These are phyloP conservation scores for Plotosus lineatus DNA, from an alignment of 2,113 vertebrate species.

Conservation along the genomic window DNA sequence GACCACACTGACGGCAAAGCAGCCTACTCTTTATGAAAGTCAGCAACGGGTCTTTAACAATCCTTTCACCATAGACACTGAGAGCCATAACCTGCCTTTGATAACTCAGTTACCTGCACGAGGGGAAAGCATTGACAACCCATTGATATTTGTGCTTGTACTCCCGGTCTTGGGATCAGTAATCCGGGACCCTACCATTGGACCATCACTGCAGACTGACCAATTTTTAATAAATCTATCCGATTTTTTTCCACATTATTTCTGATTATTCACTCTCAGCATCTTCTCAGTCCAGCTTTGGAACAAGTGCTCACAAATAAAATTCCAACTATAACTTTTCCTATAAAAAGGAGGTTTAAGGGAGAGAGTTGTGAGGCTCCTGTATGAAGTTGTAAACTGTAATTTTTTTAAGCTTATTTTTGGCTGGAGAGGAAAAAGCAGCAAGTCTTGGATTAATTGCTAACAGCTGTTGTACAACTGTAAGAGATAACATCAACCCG, in stretches of 20 bases:
- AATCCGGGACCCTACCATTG: no score
- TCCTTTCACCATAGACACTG: no score
- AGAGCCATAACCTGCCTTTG: no score
- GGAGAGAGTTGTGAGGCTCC: neutral
- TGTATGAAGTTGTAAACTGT: neutral
- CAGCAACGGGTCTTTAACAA: no score
- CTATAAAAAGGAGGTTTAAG: neutral
- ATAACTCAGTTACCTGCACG: no score
- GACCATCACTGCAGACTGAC: no score
- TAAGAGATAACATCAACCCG: neutral
- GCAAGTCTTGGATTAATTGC: neutral
- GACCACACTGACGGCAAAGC: no score
- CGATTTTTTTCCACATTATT: neutral
- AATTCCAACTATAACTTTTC: neutral
- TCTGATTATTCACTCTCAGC: neutral
- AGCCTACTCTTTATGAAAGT: no score
- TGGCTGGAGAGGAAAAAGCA: neutral
- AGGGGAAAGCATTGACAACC: no score
- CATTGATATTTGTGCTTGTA: no score
- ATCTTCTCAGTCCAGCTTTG: neutral
- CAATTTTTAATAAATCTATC: neutral
- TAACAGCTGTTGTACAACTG: neutral
- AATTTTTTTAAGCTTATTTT: neutral
- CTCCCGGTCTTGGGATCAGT: no score
- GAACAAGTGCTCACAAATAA: no score